These are phyloP conservation scores for Semaprochilodus insignis DNA, from an alignment of 2,797 vertebrate genomes.

Conservation along the genomic window DNA sequence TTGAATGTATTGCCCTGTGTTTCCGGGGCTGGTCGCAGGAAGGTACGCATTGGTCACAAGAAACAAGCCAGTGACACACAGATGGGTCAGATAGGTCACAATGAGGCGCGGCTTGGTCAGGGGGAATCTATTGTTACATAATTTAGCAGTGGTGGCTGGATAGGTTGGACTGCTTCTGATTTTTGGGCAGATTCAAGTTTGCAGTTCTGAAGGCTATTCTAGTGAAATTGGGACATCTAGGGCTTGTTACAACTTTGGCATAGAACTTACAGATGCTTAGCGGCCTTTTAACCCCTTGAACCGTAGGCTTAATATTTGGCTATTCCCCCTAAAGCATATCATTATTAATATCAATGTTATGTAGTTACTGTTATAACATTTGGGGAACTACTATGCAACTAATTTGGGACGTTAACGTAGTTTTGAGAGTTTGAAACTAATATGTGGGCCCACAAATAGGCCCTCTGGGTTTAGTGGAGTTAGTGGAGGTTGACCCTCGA, in stretches of 20 bases:
- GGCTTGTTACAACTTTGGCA: not conserved
- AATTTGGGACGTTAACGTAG: no score
- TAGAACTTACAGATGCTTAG: not conserved
- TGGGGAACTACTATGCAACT: no score
- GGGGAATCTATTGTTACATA: conserved; percentile 36
- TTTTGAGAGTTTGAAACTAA: not conserved
- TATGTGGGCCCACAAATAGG: not conserved
- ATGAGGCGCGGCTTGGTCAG: conserved; percentile 11
- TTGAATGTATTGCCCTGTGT: conserved; percentile 16
- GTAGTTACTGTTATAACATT: no score
- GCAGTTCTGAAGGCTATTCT: not conserved
- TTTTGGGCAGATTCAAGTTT: not conserved
- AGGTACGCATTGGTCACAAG: conserved; percentile 26
- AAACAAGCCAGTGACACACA: conserved; percentile 12
- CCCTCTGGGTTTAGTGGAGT: not conserved
- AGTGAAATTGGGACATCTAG: not conserved
- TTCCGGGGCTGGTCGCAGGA: conserved; percentile 33
- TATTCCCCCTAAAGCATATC: not conserved
- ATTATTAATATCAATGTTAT: no score
- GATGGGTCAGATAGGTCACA: conserved; percentile 44
- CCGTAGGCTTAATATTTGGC: not conserved
- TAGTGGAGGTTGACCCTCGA: not conserved
- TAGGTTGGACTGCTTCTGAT: not conserved
- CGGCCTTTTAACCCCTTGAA: not conserved
- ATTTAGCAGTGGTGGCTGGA: not conserved